Conservation (phyloP, 1,140 invertebrate genomes). For the Ostrea edulis region DNA sequence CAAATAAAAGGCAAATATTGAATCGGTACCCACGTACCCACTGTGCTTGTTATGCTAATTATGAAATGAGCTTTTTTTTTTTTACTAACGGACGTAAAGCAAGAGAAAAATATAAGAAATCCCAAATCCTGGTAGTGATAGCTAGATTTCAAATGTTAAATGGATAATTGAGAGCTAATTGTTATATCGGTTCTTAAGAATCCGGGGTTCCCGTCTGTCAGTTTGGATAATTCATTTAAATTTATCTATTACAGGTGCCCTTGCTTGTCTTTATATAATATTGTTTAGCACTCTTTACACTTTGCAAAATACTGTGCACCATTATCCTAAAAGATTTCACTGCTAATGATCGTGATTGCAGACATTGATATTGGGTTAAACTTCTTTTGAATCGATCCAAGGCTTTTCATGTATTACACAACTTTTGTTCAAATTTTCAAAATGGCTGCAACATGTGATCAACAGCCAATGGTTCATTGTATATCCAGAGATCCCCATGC, state of each 20-base stretch:
- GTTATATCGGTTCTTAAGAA: neutral
- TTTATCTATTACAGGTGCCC: neutral
- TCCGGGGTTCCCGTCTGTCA: neutral
- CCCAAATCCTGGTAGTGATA: neutral
- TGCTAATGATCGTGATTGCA: conserved; percentile 17
- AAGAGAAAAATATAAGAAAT: neutral
- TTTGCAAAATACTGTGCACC: neutral
- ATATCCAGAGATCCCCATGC: neutral
- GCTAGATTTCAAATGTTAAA: neutral
- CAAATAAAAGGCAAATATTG: neutral
- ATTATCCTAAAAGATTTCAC: neutral
- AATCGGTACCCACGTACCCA: neutral
- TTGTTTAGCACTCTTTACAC: neutral
- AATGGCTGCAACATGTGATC: conserved; percentile 4
- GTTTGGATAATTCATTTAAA: neutral
- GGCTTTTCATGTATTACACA: neutral
- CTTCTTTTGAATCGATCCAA: conserved; percentile 8
- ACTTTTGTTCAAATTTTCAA: conserved; percentile 5
- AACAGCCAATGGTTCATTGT: neutral
- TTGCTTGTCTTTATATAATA: neutral
- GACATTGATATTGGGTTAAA: conserved; percentile 1
- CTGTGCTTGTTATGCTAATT: neutral
- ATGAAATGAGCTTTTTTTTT: neutral
- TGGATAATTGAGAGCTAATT: neutral
- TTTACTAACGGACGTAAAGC: neutral